These are phyloP conservation scores for Agonopterix subpropinquella DNA, from an alignment of 2,888 invertebrate genomes.

Conservation along the genomic window DNA sequence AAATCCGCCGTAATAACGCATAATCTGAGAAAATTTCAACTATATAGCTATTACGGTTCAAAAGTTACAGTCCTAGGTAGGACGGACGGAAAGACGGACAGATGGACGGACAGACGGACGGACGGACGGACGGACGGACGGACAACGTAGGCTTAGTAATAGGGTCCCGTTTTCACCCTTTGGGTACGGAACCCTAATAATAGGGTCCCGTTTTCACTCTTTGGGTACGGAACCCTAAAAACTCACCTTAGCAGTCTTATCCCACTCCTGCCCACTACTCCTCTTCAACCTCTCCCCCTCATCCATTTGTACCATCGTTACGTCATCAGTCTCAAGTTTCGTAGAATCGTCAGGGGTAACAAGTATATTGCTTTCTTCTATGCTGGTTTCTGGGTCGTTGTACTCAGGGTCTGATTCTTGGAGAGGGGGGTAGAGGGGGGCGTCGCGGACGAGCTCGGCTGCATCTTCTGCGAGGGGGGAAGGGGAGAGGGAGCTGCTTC, in stretches of 20 bases:
- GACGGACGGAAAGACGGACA: no score
- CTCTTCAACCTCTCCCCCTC: constrained; percentile 38
- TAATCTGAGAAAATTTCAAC: no score
- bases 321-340: constrained; percentile 29
- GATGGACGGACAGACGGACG: no score
- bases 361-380: constrained; percentile 31
- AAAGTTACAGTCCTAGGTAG: no score
- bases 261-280: constrained; percentile 47
- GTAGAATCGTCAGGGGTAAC: constrained; percentile 28
- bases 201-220: no score
- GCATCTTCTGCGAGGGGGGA: constrained; percentile 31
- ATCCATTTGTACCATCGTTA: constrained; percentile 30
- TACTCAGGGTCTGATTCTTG: constrained; percentile 17
- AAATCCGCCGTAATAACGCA: no score
- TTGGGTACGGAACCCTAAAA: no score
- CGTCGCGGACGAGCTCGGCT: constrained; percentile 50
- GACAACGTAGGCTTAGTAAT: no score
- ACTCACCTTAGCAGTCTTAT: constrained; percentile 44
- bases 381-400: constrained; percentile 36
- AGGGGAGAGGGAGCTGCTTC: constrained; percentile 29
- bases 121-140: no score
- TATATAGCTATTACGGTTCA: no score
- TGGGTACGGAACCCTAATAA: no score
- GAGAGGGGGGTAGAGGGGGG: constrained; percentile 33
- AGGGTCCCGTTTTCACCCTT: no score